A percentile compares a stretch with the other conserved stretches of the same genome.
These are phyloP conservation scores for Rhopalosiphum nymphaeae DNA, from an alignment of 2,888 invertebrate genomes.

Conservation along the genomic window DNA sequence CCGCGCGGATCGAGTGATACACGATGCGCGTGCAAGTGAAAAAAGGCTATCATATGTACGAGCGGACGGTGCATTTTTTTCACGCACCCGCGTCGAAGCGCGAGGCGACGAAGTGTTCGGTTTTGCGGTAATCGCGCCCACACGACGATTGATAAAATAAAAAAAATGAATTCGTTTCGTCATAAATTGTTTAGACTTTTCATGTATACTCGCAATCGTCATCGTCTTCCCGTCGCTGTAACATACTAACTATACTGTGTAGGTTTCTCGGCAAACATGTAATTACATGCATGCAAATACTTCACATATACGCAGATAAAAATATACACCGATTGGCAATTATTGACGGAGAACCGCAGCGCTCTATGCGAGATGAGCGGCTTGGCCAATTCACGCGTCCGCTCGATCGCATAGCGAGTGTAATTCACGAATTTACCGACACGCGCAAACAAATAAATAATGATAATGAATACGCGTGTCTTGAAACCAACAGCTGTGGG, in stretches of 20 bases:
- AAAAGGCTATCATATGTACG: too few relatives aligned
- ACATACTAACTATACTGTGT: background rate
- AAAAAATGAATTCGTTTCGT: background rate
- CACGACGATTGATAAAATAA: background rate
- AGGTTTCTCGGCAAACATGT: background rate
- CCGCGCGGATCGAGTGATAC: background rate
- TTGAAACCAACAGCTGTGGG: background rate
- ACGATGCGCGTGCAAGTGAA: too few relatives aligned
- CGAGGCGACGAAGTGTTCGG: too few relatives aligned
- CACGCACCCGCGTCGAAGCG: background rate
- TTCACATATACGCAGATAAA: background rate
- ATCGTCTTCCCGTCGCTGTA: background rate
- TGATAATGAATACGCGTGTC: background rate
- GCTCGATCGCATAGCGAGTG: too few relatives aligned
- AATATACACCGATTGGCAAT: too few relatives aligned
- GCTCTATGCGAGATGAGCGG: background rate
- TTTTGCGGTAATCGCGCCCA: background rate
- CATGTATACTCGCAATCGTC: background rate
- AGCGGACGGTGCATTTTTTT: background rate
- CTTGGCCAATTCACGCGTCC: background rate
- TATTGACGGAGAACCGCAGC: too few relatives aligned
- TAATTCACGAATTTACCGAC: too few relatives aligned
- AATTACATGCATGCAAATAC: background rate
- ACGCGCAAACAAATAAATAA: background rate
- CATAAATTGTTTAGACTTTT: background rate